Base-by-base conservation (phyloP, 2,888 invertebrate genomes). In the Stomorhina lunata region DNA sequence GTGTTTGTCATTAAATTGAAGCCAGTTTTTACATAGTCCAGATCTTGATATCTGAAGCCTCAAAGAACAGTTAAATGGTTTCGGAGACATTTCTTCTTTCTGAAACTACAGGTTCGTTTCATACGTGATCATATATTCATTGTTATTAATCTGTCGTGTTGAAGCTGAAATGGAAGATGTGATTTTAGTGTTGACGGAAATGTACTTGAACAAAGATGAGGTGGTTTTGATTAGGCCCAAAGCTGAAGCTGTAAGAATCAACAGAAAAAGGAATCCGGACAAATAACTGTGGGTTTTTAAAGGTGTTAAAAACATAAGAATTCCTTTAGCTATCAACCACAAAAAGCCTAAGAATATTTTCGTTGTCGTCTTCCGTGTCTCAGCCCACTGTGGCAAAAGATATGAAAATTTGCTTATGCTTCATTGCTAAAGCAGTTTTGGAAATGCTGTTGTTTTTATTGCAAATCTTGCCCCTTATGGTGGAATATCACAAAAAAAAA, bases 141-240 rank as follows among this genome's bases (percentile, higher is more conserved):
- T n/a, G n/a, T n/a, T 22, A 32, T 25, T 32, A 72, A 72, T 27
- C 57, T 57, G 17, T 37, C 27, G 57, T 40, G 20, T 15, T 57
- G 48, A 20, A 65, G 45, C 45, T 15, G 57, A 43, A 29, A n/a
- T 72, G 43, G 66, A 59, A 69, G 69, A 73, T 65, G 66, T 32
- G 34, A 66, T 61, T 71, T 53, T 59, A 34, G 59, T 79, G 59
- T 79, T 82, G 78, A 75, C 82, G 79, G 75, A 82, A 82, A 79
- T 82, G 71, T 71, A 82, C 59, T 76, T 76, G 66, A 79, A 10
- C 25, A 37, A 15, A 43, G 59, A 50, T 68, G 78, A 75, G 57
- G 50, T 69, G 78, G 55, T 57, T 78, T 55, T 43, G 55, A 66
- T 71, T 50, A 43, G 17, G 37, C 3, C 45, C n/a, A 32, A 45